These are phyloP conservation scores for Parnassius apollo DNA, from an alignment of 2,888 invertebrate species.

Conservation along the genomic window DNA sequence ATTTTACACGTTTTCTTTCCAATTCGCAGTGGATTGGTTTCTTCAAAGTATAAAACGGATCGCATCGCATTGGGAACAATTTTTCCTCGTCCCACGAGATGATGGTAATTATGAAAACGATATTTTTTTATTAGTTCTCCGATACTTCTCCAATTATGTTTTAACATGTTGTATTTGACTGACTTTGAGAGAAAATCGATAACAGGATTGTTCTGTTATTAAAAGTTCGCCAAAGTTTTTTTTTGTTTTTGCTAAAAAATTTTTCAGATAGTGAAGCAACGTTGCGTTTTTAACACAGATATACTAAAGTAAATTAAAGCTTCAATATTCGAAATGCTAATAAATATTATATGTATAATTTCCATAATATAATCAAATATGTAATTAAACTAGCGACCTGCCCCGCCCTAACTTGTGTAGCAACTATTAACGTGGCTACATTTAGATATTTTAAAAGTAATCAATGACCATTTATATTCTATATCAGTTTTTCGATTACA, in stretches of 20 bases:
- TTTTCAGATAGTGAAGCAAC: conserved; percentile 7
- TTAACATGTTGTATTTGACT: neutral
- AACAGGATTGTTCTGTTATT: conserved; percentile 42
- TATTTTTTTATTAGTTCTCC: conserved; percentile 42
- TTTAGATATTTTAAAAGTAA: no score
- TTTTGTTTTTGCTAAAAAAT: conserved; percentile 1
- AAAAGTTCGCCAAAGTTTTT: neutral
- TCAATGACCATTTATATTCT: no score
- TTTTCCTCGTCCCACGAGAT: conserved; percentile 42
- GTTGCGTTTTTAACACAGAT: no score
- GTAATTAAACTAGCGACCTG: no score
- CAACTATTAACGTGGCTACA: no score
- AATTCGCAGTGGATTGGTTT: conserved; percentile 49
- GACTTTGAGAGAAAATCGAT: conserved; percentile 44
- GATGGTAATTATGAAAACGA: conserved; percentile 58
- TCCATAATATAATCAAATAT: no score
- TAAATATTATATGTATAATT: no score
- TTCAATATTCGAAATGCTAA: no score
- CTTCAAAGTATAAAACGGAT: conserved; percentile 51
- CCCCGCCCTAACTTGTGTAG: no score
- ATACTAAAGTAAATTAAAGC: no score
- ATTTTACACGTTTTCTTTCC: conserved; percentile 48
- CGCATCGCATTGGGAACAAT: conserved; percentile 35
- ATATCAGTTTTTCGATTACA: no score
- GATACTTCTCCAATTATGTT: neutral